phyloP scores from a whole-genome alignment of 2,797 vertebrate genomes.

The Peromyscus attwateri region DNA sequence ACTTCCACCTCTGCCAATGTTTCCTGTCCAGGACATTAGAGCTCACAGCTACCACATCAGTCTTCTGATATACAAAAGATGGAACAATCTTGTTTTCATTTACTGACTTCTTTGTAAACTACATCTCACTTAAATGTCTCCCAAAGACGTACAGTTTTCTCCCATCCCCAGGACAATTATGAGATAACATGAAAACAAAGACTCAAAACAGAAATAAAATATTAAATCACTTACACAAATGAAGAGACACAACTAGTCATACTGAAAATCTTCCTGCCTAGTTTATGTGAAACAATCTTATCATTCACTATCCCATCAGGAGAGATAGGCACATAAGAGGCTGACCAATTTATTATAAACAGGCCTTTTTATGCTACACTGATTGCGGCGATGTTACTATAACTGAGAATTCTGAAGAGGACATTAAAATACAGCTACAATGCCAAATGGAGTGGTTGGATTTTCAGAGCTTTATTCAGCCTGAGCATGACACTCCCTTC shows the following conservation, averaged over 20 bases:
- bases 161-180: conserved; percentile 70
- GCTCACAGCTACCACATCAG: conserved; percentile 68
- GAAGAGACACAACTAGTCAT: conserved; percentile 69
- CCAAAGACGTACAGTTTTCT: conserved; percentile 65
- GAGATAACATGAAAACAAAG: conserved; percentile 83
- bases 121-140: conserved; percentile 74
- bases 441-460: conserved; percentile 83
- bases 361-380: conserved; percentile 85
- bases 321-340: conserved; percentile 80
- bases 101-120: conserved; percentile 70
- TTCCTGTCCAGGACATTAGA: conserved; percentile 70
- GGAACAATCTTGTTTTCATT: conserved; percentile 75
- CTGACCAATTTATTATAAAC: conserved; percentile 87
- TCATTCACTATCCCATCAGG: conserved; percentile 81
- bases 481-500: conserved; percentile 77
- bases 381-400: conserved; percentile 86
- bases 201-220: conserved; percentile 81
- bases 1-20: conserved; percentile 71
- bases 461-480: conserved; percentile 83
- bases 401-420: conserved; percentile 82
- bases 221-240: conserved; percentile 82
- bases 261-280: conserved; percentile 76
- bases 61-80: conserved; percentile 74
- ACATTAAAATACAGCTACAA: conserved; percentile 87
- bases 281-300: conserved; percentile 80